Evolutionary conservation across 2,113 vertebrate species (phyloP).

Genomic region (Guaruba guarouba): DNA sequence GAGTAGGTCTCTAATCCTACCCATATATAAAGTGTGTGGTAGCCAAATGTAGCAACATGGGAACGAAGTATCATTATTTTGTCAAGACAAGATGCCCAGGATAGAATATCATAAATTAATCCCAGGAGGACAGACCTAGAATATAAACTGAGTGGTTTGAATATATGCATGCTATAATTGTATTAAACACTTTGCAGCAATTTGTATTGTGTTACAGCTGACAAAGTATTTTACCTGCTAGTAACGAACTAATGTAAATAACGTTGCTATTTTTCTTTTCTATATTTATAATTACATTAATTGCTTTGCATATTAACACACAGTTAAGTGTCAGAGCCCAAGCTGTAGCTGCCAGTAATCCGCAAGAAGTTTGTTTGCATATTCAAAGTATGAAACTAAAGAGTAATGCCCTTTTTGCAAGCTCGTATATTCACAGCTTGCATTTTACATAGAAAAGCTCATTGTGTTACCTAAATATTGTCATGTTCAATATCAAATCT

Average conservation of each 20-base stretch:
- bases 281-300: conserved; percentile 53
- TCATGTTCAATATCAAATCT: background rate
- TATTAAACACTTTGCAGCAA: conserved; percentile 33
- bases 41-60: background rate
- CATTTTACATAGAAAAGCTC: background rate
- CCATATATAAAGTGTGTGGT: background rate
- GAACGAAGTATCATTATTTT: background rate
- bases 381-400: background rate
- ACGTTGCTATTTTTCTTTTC: conserved; percentile 1
- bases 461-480: background rate
- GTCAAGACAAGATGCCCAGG: conserved; percentile 6
- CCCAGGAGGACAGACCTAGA: conserved; percentile 40
- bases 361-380: background rate
- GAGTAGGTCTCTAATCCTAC: background rate
- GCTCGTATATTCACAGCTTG: background rate
- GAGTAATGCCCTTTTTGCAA: background rate
- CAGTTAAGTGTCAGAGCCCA: conserved; percentile 13
- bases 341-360: conserved; percentile 41
- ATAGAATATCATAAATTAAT: conserved; percentile 36
- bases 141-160: conserved; percentile 22
- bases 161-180: conserved; percentile 4
- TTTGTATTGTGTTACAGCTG: conserved; percentile 61
- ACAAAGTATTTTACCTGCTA: conserved; percentile 51
- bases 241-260: conserved; percentile 23
- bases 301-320: conserved; percentile 16